Percentiles rank a stretch among this genome's conserved stretches.
Evolutionary conservation across 2,888 invertebrate genomes (phyloP).

Genomic region (Monochamus alternatus): DNA sequence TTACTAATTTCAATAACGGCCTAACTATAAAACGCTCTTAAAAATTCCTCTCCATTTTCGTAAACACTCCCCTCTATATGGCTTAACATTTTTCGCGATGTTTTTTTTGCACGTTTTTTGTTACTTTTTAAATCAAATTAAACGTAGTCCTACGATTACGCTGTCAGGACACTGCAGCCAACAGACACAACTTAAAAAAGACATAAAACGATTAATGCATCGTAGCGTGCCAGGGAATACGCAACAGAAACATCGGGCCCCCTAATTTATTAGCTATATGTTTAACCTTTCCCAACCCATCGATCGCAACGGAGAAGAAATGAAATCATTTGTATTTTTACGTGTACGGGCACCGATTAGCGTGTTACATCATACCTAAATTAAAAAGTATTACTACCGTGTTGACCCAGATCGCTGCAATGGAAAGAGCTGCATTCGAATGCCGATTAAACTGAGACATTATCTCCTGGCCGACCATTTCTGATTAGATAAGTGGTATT

Average conservation of each 20-base stretch:
- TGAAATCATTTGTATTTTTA: conserved; percentile 12
- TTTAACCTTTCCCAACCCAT: neutral
- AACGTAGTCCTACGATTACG: too few species aligned
- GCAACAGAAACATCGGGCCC: neutral
- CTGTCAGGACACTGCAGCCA: too few species aligned
- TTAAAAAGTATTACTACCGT: conserved; percentile 14
- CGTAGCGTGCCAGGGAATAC: too few species aligned
- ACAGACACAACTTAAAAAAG: too few species aligned
- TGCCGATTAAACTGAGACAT: neutral
- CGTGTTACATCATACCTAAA: conserved; percentile 17
- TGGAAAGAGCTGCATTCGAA: conserved; percentile 16
- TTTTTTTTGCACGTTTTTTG: too few species aligned
- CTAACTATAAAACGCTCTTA: too few species aligned
- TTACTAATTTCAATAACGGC: too few species aligned
- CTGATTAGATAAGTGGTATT: neutral
- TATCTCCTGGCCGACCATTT: neutral
- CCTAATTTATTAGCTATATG: neutral
- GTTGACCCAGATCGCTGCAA: conserved; percentile 15
- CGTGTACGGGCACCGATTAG: neutral
- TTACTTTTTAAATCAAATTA: too few species aligned
- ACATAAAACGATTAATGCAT: too few species aligned
- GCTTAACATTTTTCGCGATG: too few species aligned
- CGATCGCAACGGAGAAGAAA: neutral
- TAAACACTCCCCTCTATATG: too few species aligned
- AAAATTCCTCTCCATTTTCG: too few species aligned